phyloP scores from a whole-genome alignment of 2,113 vertebrate species.

The Gallinago undulata region DNA sequence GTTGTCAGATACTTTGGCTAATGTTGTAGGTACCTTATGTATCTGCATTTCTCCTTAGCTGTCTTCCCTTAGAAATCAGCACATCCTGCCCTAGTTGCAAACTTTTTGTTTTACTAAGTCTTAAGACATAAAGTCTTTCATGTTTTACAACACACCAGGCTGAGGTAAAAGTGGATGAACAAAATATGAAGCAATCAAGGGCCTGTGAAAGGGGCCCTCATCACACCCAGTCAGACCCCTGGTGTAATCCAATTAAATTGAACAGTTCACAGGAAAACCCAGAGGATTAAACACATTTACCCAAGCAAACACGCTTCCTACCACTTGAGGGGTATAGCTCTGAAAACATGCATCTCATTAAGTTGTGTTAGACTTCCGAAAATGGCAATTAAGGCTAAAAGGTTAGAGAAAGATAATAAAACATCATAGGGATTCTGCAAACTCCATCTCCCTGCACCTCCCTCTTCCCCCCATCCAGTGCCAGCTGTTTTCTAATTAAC shows the following conservation, averaged over 20 bases:
- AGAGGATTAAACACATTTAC: constrained; percentile 6
- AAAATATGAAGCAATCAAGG: not conserved
- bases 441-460: not conserved
- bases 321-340: constrained; percentile 3
- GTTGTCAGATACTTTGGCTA: not conserved
- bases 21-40: not conserved
- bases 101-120: not conserved
- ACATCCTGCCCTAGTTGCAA: not conserved
- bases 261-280: not conserved
- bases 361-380: not conserved
- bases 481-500: constrained; percentile 60
- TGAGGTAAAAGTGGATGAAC: constrained; percentile 11
- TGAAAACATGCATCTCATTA: constrained; percentile 32
- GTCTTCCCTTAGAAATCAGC: not conserved
- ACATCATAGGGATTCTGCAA: not conserved
- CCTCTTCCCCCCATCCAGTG: not conserved
- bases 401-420: constrained; percentile 43
- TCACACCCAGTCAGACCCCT: constrained; percentile 21
- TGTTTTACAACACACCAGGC: not conserved
- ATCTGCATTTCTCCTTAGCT: not conserved
- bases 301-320: constrained; percentile 20
- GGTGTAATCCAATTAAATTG: constrained; percentile 42
- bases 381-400: constrained; percentile 59
- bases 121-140: not conserved
- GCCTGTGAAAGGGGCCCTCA: not conserved